These are phyloP conservation scores for Pygmarrhopalites habei DNA, from an alignment of 1,140 invertebrate species.

Conservation along the genomic window DNA sequence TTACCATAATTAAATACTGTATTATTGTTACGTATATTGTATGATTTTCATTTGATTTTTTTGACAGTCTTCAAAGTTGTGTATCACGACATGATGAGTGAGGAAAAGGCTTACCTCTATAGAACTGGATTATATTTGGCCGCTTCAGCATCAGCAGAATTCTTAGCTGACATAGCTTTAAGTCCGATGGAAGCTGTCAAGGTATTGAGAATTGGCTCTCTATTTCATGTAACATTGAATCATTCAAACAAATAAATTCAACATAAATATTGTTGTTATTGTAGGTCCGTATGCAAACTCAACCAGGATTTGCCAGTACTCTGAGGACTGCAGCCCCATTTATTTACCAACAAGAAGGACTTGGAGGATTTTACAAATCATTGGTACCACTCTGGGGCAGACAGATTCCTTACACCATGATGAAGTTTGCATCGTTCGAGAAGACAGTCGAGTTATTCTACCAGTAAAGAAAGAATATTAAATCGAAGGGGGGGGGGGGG, in stretches of 20 bases:
- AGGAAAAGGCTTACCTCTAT: constrained; percentile 88
- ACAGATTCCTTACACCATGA: constrained; percentile 99
- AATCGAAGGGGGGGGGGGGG: too few relatives aligned
- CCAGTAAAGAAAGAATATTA: too few relatives aligned
- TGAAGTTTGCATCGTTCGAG: constrained; percentile 99
- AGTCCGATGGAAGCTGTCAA: constrained; percentile 98
- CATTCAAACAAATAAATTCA: too few relatives aligned
- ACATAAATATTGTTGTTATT: too few relatives aligned
- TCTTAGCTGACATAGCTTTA: constrained; percentile 97
- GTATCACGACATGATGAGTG: constrained; percentile 78
- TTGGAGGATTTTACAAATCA: constrained; percentile 84
- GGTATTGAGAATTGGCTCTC: too few relatives aligned
- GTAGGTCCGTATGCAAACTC: too few relatives aligned
- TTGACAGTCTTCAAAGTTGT: constrained; percentile 82
- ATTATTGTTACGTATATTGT: too few relatives aligned
- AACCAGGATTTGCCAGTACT: constrained; percentile 72
- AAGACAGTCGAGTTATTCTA: constrained; percentile 93
- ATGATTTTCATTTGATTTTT: too few relatives aligned
- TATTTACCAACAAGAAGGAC: constrained; percentile 71
- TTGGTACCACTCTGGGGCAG: constrained; percentile 94
- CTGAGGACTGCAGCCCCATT: constrained; percentile 83
- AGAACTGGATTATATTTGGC: constrained; percentile 88
- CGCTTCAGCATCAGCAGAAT: constrained; percentile 95
- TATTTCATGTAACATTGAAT: too few relatives aligned
- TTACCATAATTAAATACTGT: too few relatives aligned